These are phyloP conservation scores for Scomberomorus guttatus DNA, from an alignment of 2,797 vertebrate genomes.

Conservation along the genomic window DNA sequence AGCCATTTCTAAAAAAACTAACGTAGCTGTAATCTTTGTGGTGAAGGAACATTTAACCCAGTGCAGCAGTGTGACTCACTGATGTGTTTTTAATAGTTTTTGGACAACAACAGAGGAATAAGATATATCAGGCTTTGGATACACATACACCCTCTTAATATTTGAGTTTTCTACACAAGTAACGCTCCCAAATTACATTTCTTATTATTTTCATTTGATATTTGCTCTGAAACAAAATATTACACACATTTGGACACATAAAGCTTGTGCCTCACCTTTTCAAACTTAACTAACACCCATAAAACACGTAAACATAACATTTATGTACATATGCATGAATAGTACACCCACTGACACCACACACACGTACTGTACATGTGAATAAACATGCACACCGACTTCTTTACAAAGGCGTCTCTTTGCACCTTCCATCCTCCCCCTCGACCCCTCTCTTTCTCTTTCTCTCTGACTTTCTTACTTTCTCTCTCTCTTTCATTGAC, in stretches of 20 bases:
- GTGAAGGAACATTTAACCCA: too few species aligned
- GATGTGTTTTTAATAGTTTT: too few species aligned
- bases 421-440: slow-evolving; percentile 34
- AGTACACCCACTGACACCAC: background rate
- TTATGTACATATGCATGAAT: background rate
- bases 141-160: too few species aligned
- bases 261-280: background rate
- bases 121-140: too few species aligned
- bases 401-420: slow-evolving; percentile 49
- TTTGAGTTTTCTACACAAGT: too few species aligned
- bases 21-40: too few species aligned
- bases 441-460: slow-evolving; percentile 53
- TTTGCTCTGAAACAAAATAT: background rate
- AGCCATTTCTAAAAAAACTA: too few species aligned
- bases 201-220: background rate
- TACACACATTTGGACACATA: background rate
- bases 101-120: too few species aligned
- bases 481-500: slow-evolving; percentile 72
- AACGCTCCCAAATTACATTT: too few species aligned
- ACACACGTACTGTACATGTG: slow-evolving; percentile 8
- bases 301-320: background rate
- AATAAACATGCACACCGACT: slow-evolving; percentile 25
- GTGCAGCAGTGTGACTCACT: too few species aligned
- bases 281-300: background rate
- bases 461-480: slow-evolving; percentile 31